phyloP scores from a whole-genome alignment of 1,140 invertebrate genomes.

The Psilanteris sp. region DNA sequence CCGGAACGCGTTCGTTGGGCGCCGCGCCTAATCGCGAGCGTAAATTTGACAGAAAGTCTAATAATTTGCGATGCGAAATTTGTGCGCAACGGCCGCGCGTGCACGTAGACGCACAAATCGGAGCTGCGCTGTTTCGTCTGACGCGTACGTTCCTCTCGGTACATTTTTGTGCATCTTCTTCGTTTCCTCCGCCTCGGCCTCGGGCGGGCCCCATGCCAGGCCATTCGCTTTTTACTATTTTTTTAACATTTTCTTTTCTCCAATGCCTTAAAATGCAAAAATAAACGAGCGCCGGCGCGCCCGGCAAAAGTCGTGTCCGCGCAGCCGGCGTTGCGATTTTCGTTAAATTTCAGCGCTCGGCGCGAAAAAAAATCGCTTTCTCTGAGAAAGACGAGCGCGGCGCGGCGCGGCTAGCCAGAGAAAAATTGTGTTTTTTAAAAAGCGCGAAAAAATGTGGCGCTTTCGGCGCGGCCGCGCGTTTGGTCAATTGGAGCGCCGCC shows the following conservation, averaged over 20 bases:
- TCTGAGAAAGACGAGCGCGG: slow-evolving; percentile 58
- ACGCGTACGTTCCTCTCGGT: slow-evolving; percentile 70
- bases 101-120: slow-evolving; percentile 22
- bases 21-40: slow-evolving; percentile 13
- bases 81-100: slow-evolving; percentile 11
- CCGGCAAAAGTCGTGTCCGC: slow-evolving; percentile 68
- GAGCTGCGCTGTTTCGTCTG: slow-evolving; percentile 67
- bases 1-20: not conserved
- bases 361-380: slow-evolving; percentile 70
- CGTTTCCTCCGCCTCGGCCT: slow-evolving; percentile 56
- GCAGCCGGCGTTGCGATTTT: slow-evolving; percentile 57
- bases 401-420: slow-evolving; percentile 50
- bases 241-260: slow-evolving; percentile 79
- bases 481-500: slow-evolving; percentile 69
- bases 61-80: slow-evolving; percentile 16
- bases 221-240: slow-evolving; percentile 75
- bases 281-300: slow-evolving; percentile 73
- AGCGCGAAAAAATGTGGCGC: slow-evolving; percentile 57
- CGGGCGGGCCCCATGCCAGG: slow-evolving; percentile 72
- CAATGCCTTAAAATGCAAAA: slow-evolving; percentile 79
- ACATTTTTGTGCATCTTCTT: slow-evolving; percentile 75
- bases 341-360: slow-evolving; percentile 40
- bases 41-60: slow-evolving; percentile 19
- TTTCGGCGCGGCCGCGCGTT: slow-evolving; percentile 5
- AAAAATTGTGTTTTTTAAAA: slow-evolving; percentile 65